These are phyloP conservation scores for Diadromus collaris DNA, from an alignment of 2,888 invertebrate genomes.

Conservation along the genomic window DNA sequence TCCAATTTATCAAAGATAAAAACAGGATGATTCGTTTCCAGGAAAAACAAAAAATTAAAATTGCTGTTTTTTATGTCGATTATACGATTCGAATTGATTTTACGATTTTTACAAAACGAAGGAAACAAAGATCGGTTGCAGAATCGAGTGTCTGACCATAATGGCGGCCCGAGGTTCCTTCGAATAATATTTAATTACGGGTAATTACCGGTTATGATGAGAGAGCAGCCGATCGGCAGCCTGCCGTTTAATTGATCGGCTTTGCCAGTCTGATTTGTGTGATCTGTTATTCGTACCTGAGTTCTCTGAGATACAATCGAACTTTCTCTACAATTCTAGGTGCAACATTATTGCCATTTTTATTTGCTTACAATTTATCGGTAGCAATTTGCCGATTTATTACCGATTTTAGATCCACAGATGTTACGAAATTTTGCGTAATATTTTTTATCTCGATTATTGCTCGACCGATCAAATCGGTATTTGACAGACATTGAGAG, in stretches of 20 bases:
- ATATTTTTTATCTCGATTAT: neutral
- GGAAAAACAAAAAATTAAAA: too few species aligned
- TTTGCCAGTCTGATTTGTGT: constrained; percentile 75
- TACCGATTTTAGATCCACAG: neutral
- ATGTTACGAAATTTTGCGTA: neutral
- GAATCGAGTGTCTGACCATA: constrained; percentile 45
- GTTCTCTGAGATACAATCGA: constrained; percentile 9
- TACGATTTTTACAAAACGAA: too few species aligned
- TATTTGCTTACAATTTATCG: neutral
- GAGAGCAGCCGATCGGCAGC: constrained; percentile 72
- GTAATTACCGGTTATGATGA: constrained; percentile 77
- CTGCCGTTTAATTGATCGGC: constrained; percentile 78
- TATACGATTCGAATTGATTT: too few species aligned
- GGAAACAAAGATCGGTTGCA: constrained; percentile 8
- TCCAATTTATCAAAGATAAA: neutral
- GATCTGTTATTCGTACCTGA: constrained; percentile 69
- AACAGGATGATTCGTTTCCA: too few species aligned
- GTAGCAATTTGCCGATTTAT: neutral
- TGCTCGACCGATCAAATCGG: neutral
- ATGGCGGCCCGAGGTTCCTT: constrained; percentile 55
- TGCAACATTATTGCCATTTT: neutral
- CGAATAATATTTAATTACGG: constrained; percentile 77
- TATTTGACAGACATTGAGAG: neutral
- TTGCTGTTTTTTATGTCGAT: too few species aligned
- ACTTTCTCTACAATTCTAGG: neutral